Evolutionary conservation across 2,113 vertebrate genomes (phyloP).

Genomic region (Lycaon pictus): DNA sequence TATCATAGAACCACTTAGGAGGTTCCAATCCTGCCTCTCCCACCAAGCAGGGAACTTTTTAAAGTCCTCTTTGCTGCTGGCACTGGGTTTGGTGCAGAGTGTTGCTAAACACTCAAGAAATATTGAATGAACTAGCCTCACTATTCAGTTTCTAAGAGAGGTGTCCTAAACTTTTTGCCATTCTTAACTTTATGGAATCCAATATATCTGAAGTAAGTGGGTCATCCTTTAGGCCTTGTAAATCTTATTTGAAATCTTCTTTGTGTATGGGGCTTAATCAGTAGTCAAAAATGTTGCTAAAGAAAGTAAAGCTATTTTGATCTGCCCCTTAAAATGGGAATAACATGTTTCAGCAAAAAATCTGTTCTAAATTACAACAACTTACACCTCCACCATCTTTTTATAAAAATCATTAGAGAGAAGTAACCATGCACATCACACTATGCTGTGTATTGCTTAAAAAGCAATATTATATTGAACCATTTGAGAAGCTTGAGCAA

Average conservation of each 20-base stretch:
- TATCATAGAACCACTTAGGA: neutral
- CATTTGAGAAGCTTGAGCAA: constrained; percentile 63
- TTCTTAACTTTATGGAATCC: neutral
- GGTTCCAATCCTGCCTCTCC: neutral
- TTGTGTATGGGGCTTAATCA: neutral
- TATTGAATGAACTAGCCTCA: neutral
- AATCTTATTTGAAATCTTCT: constrained; percentile 17
- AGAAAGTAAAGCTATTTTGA: neutral
- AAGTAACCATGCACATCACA: neutral
- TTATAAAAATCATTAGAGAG: constrained; percentile 64
- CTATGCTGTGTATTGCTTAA: constrained; percentile 56
- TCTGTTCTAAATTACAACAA: neutral
- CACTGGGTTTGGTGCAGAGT: neutral
- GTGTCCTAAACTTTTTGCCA: neutral
- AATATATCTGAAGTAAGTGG: neutral
- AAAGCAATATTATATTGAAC: constrained; percentile 68
- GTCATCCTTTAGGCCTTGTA: neutral
- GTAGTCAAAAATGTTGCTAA: neutral
- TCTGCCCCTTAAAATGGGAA: constrained; percentile 18
- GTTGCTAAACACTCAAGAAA: neutral
- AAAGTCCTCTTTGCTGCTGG: neutral
- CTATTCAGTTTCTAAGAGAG: neutral
- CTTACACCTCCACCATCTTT: constrained; percentile 53
- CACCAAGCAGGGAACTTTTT: neutral
- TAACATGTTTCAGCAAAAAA: neutral